Conservation (phyloP, 2,888 invertebrate genomes). For the Dynastes maya region DNA sequence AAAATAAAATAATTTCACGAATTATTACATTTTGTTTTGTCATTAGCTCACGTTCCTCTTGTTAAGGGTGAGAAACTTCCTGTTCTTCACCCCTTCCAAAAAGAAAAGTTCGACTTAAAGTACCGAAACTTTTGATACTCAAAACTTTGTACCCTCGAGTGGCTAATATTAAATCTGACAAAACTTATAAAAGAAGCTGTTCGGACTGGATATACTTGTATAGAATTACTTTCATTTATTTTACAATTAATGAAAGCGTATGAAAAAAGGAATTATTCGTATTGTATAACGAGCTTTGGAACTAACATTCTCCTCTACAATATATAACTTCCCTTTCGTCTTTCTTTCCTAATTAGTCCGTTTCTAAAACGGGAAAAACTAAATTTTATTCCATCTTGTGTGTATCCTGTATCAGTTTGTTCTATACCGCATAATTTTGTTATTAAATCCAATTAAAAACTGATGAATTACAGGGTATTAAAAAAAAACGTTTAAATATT, state of each 20-base stretch:
- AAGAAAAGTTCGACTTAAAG: conserved; percentile 38
- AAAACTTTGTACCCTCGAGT: conserved; percentile 40
- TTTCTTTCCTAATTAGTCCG: no score
- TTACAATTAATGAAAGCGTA: conserved; percentile 36
- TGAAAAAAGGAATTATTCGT: no score
- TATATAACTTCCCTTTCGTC: no score
- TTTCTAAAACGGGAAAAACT: no score
- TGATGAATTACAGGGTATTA: no score
- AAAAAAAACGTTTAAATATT: no score
- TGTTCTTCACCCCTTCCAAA: background rate
- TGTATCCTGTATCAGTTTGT: no score
- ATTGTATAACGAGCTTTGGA: no score
- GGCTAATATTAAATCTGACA: conserved; percentile 49
- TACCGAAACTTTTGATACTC: conserved; percentile 41
- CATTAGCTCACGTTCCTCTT: background rate
- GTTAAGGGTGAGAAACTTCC: conserved; percentile 11
- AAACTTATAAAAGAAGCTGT: conserved; percentile 45
- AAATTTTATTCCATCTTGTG: no score
- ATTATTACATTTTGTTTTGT: background rate
- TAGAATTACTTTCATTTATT: conserved; percentile 42
- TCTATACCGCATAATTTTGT: no score
- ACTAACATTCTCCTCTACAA: no score
- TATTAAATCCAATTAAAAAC: no score
- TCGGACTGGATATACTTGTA: conserved; percentile 39
- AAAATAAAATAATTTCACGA: background rate